Evolutionary conservation across 2,888 invertebrate species (phyloP), one percentile per base, ranked within the genome.

Genomic region (Craniophora ligustri): DNA sequence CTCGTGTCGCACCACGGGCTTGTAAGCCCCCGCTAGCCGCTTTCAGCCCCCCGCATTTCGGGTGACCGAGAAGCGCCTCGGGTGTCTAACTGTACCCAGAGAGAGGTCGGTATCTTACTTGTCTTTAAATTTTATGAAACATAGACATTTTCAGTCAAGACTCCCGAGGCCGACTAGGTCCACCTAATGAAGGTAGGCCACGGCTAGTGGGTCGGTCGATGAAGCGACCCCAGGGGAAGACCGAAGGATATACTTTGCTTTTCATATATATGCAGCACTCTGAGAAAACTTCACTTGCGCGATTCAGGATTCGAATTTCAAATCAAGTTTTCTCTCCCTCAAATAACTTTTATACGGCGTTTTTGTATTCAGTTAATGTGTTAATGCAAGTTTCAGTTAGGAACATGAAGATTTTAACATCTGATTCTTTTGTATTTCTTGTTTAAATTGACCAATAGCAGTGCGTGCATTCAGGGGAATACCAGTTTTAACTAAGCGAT

Each of bases 161-260:
- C 66, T 5, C 40, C 44, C 51, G 67, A 30, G 32, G 34, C 53
- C 67, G 35, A 67, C 44, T 38, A 15, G 26, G 67, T 66, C 31
- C 6, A 34, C 47, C 61, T 32, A 4, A 5, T 8, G 34, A n/a
- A 30, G 28, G 26, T 23, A 28, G 23, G 32, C 67, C 46, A 15
- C 26, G 61, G 40, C 67, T 45, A 30, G 60, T n/a, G 60, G 32
- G 63, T 64, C 67, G 44, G 63, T 66, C 60, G 26, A 66, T 53
- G 67, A 64, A 64, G 61, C 32, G 47, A 64, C 66, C 63, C 66
- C 66, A 66, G 67, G 67, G 63, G 67, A 64, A 66, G 60, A 60
- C 53, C 63, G 11, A 45, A 2, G 1, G 44, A 23, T 15, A 19
- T 1, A n/a, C 23, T 16, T 23, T 32, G 40, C 10, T 5, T 2